Percentiles rank a stretch among this genome's conserved stretches.
Conservation (phyloP, 2,797 vertebrate species). For the Taeniopygia guttata region DNA sequence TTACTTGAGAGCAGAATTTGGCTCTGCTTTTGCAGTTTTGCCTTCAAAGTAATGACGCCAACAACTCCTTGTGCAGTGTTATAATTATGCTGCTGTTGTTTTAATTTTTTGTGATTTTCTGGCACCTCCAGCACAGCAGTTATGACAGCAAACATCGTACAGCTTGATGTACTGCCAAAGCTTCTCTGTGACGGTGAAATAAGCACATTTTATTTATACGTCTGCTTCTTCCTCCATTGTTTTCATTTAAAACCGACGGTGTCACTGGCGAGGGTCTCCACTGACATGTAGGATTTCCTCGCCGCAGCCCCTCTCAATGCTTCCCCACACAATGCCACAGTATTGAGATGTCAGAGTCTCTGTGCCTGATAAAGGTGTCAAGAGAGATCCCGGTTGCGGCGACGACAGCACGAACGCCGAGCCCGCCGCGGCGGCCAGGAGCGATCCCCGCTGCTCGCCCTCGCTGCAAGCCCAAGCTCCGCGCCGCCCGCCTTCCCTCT, state of each 20-base stretch:
- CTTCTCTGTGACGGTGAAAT: not conserved
- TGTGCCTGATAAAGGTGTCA: conserved; percentile 55
- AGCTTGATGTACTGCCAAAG: not conserved
- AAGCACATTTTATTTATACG: not conserved
- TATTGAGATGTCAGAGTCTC: conserved; percentile 63
- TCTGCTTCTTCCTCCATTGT: conserved; percentile 8
- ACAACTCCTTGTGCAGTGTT: not conserved
- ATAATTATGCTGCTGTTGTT: not conserved
- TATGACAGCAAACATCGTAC: not conserved
- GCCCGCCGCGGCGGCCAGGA: not conserved
- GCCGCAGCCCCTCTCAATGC: not conserved
- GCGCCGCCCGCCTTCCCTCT: rapidly evolving
- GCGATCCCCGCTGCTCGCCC: not conserved
- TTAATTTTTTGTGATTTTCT: conserved; percentile 29
- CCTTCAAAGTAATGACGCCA: not conserved
- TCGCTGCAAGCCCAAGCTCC: not conserved
- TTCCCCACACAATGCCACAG: conserved; percentile 19
- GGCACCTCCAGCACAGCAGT: conserved; percentile 5
- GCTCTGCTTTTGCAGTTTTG: not conserved
- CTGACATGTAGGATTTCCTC: conserved; percentile 54
- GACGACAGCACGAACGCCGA: not conserved
- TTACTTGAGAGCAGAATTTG: not conserved
- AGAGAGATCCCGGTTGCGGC: not conserved
- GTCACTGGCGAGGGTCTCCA: conserved; percentile 16
- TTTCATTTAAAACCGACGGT: not conserved